Conservation (phyloP, 2,888 invertebrate genomes). For the Vandiemenella viatica region DNA sequence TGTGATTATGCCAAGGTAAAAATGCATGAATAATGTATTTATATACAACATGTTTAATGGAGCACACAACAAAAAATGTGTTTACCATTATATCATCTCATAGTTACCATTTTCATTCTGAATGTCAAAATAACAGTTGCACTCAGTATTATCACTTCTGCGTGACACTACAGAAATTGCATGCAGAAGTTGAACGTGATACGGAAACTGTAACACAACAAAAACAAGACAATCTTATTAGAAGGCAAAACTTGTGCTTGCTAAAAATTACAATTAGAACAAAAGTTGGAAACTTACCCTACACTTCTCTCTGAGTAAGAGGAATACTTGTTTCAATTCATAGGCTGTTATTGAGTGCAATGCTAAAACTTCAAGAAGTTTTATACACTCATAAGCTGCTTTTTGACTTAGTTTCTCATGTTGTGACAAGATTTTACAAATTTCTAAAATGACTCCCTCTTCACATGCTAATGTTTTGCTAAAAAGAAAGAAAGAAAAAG, state of each 20-base stretch:
- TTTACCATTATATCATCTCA: no score
- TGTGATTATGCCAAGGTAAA: no score
- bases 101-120: slow-evolving; percentile 26
- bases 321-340: slow-evolving; percentile 40
- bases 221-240: slow-evolving; percentile 5
- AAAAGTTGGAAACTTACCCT: not conserved
- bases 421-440: slow-evolving; percentile 30
- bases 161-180: slow-evolving; percentile 30
- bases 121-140: slow-evolving; percentile 37
- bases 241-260: no score
- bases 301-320: slow-evolving; percentile 28
- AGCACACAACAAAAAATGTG: no score
- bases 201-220: slow-evolving; percentile 22
- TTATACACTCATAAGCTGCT: slow-evolving; percentile 36
- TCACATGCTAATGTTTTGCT: slow-evolving; percentile 39
- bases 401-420: slow-evolving; percentile 28
- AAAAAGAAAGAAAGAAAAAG: slow-evolving; percentile 15
- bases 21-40: no score
- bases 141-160: slow-evolving; percentile 25
- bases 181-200: slow-evolving; percentile 26
- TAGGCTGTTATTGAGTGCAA: slow-evolving; percentile 38
- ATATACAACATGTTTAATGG: no score
- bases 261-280: slow-evolving; percentile 2
- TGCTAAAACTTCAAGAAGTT: slow-evolving; percentile 38
- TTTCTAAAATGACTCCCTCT: slow-evolving; percentile 32